Evolutionary conservation across 2,888 invertebrate genomes (phyloP), one percentile per base, ranked within the genome.

Genomic region (Mechanitis messenoides): DNA sequence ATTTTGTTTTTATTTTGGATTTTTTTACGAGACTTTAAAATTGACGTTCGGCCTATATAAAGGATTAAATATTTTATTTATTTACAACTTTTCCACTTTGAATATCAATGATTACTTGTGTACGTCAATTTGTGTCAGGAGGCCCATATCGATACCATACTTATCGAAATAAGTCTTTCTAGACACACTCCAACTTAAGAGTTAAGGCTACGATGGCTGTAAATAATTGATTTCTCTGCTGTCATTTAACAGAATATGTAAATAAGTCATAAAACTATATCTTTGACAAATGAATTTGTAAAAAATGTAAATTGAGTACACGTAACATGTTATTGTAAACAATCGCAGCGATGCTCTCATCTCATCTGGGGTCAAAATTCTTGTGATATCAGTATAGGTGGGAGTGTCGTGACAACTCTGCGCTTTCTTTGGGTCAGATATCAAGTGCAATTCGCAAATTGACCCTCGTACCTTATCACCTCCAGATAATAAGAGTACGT

Each of bases 401-500:
- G 60, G 50, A 46, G 45, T 59, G 60, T 20, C 62, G 58, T 57
- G 55, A 62, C 53, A 50, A 53, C 60, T 54, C 60, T 46, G 53
- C 31, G 53, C 56, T 57, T 61, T 61, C 65, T 56, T 62, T 69
- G 70, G 73, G 72, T 75, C 71, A 68, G 68, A 33, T 64, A 62
- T 68, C 66, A 60, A 66, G 67, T 67, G 58, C 53, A 59, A 64
- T 62, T 66, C 65, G 64, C 60, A 56, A 60, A 35, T 64, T 64
- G 62, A 66, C 62, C 67, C 59, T 59, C 53, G 56, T 47, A 71
- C 74, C 69, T 74, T 75, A 74, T 66, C 72, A 62, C 70, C 78
- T 38, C 33, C 31, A 33, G 31, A 55, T 70, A 73, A 74, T 74
- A 71, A 64, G 68, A 65, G 71, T 74, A 77, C 82, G 82, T 82